Conservation (phyloP, 2,113 vertebrate genomes). For the Semicossyphus pulcher region DNA sequence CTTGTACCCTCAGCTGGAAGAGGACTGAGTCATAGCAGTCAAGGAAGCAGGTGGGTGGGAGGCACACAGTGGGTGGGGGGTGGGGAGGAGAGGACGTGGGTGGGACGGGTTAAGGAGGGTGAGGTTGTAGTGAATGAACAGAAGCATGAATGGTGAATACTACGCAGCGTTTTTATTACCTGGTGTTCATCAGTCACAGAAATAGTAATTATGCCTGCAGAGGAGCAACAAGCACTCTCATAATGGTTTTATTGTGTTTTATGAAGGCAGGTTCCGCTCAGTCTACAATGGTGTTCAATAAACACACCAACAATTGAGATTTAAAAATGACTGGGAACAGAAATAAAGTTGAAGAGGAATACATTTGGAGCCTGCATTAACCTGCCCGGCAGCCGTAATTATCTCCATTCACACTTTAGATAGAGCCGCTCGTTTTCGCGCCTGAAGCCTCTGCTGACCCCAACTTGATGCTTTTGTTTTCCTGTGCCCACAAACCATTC, state of each 20-base stretch:
- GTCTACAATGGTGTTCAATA: slow-evolving; percentile 6
- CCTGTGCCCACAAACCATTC: neutral
- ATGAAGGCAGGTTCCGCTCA: slow-evolving; percentile 3
- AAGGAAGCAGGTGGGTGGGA: slow-evolving; percentile 65
- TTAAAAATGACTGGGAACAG: neutral
- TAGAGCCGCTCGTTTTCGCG: slow-evolving; percentile 11
- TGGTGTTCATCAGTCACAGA: slow-evolving; percentile 16
- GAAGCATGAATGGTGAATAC: slow-evolving; percentile 62
- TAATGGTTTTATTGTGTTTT: slow-evolving; percentile 13
- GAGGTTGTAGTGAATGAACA: slow-evolving; percentile 55
- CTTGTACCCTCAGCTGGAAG: slow-evolving; percentile 62
- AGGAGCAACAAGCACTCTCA: slow-evolving; percentile 3
- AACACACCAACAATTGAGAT: slow-evolving; percentile 10
- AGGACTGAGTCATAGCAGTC: slow-evolving; percentile 77
- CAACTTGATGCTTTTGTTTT: slow-evolving; percentile 7
- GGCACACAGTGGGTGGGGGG: slow-evolving; percentile 23
- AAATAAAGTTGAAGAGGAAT: slow-evolving; percentile 29
- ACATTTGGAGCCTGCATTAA: slow-evolving; percentile 23
- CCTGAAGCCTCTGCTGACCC: slow-evolving; percentile 4
- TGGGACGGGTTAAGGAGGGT: slow-evolving; percentile 21
- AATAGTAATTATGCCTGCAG: neutral
- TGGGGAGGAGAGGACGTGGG: slow-evolving; percentile 34
- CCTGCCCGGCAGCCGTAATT: slow-evolving; percentile 16
- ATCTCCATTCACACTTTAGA: slow-evolving; percentile 29
- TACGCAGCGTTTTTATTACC: slow-evolving; percentile 34